These are phyloP conservation scores for Halictus quadricinctus DNA, from an alignment of 2,888 invertebrate genomes.

Conservation along the genomic window DNA sequence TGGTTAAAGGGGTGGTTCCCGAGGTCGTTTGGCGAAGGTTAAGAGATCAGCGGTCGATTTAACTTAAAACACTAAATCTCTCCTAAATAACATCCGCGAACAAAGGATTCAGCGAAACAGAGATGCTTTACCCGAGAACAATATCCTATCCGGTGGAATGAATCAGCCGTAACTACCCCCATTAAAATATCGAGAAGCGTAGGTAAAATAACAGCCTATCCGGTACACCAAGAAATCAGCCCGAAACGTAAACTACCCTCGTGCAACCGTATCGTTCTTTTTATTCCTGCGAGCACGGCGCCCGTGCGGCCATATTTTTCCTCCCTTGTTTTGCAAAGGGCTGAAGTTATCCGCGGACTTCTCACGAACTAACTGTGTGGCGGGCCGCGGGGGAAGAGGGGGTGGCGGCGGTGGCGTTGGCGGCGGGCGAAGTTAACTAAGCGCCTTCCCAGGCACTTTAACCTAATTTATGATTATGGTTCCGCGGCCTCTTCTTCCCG, in stretches of 20 bases:
- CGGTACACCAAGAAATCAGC: constrained; percentile 11
- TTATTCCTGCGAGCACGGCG: constrained; percentile 33
- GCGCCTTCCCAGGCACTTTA: constrained; percentile 76
- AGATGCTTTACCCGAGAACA: neutral
- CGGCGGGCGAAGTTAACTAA: constrained; percentile 69
- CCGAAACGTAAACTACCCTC: constrained; percentile 50
- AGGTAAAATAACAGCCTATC: neutral
- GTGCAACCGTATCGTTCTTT: constrained; percentile 47
- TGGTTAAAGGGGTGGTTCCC: too few species aligned
- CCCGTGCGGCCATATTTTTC: constrained; percentile 66
- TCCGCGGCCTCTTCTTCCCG: constrained; percentile 62
- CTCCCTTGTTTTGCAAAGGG: constrained; percentile 66
- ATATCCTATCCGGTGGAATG: neutral
- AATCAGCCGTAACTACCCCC: constrained; percentile 2
- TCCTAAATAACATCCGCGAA: neutral
- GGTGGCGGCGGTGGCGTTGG: neutral
- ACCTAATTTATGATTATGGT: constrained; percentile 78
- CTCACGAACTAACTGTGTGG: constrained; percentile 63
- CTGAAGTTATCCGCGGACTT: constrained; percentile 62
- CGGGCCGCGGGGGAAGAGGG: neutral
- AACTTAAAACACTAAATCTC: too few species aligned
- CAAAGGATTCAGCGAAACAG: neutral
- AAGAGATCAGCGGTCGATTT: too few species aligned
- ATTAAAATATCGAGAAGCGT: neutral
- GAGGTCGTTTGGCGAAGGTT: too few species aligned